phyloP scores from a whole-genome alignment of 2,113 vertebrate genomes.

The Phalacrocorax carbo region DNA sequence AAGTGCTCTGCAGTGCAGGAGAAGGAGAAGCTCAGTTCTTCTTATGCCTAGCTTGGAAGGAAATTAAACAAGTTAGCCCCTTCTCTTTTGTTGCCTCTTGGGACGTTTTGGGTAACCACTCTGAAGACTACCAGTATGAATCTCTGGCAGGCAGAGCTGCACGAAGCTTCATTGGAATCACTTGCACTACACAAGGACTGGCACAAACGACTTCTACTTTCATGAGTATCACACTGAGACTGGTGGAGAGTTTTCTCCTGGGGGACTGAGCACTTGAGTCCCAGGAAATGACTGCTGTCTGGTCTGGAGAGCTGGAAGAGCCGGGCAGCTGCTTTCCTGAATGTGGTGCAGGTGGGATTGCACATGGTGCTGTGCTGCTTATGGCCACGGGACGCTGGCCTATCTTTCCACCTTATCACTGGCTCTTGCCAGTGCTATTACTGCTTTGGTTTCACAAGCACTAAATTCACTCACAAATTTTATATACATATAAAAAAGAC shows the following conservation, averaged over 20 bases:
- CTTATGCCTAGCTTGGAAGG: not conserved
- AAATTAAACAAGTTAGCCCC: not conserved
- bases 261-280: not conserved
- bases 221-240: not conserved
- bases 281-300: not conserved
- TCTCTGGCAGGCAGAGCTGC: not conserved
- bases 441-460: not conserved
- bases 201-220: not conserved
- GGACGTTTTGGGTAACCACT: not conserved
- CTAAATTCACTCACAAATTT: not conserved
- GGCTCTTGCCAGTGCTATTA: not conserved
- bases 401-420: not conserved
- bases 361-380: not conserved
- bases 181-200: not conserved
- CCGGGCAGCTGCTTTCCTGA: not conserved
- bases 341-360: rapidly evolving
- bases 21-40: not conserved
- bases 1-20: not conserved
- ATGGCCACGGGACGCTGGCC: not conserved
- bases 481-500: not conserved
- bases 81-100: not conserved
- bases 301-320: not conserved
- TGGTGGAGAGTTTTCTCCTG: not conserved
- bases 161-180: not conserved
- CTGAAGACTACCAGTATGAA: not conserved